Base-by-base conservation (phyloP, 2,888 invertebrate genomes). In the Entomobrya multifasciata region DNA sequence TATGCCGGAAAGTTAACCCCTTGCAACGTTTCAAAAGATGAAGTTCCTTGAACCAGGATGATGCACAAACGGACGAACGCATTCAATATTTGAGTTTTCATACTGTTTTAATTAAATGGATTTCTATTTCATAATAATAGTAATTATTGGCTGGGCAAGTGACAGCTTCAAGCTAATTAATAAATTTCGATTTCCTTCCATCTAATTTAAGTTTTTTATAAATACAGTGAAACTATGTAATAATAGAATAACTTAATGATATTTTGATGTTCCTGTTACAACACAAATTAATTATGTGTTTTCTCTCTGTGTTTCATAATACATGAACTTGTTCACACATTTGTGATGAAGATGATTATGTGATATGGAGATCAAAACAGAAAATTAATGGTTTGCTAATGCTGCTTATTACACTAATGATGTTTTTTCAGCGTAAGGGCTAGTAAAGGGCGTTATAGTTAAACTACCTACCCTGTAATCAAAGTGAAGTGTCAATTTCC, bases 141-240 rank as follows among this genome's bases (percentile, higher is more conserved):
- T 57, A 57, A 57, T 57, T 22, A 57, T 22, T 25, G 22, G 22
- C 22, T 1, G 17, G 57, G 57, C 57, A 57, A 11, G 22, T 57
- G 57, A 57, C 52, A 57, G 57, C 95, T 57, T 60, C 30, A 36
- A 36, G 20, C 6, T 36, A 36, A 65, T 65, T 65, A 36, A n/a
- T 65, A n/a, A 20, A 20, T 65, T 65, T 36, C 20, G 15, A 36
- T 65, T 36, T 20, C 36, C 17, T 65, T 3, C n/a, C 65, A 3
- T 65, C 6, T 65, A 13, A 70, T 70, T 70, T n/a, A n/a, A n/a
- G n/a, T n/a, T n/a, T n/a, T n/a, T n/a, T n/a, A n/a, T n/a, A n/a
- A n/a, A n/a, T n/a, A n/a, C 57, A n/a, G 62, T 62, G 27, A 62
- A 62, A 62, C 27, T n/a, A n/a, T 15, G 57, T 57, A 57, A 15